Percentiles rank a stretch among this genome's conserved stretches.
These are phyloP conservation scores for Aphelenchoides besseyi DNA, from an alignment of 1,140 invertebrate species.

Conservation along the genomic window DNA sequence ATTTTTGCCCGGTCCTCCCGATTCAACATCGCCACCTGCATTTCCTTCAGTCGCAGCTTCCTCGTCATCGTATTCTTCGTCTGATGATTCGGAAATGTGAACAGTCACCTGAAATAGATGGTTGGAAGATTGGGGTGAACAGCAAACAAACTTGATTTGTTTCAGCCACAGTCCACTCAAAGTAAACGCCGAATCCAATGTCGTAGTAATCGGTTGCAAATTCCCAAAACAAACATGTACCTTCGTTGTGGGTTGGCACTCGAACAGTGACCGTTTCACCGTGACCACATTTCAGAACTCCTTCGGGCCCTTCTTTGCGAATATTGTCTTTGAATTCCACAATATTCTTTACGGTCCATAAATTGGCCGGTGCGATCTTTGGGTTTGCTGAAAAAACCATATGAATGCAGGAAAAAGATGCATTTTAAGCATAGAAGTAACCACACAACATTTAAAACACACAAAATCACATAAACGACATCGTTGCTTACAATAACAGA, in stretches of 20 bases:
- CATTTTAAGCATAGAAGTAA: background rate
- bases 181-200: conserved; percentile 96
- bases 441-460: background rate
- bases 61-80: conserved; percentile 61
- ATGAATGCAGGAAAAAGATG: background rate
- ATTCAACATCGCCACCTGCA: conserved; percentile 47
- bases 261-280: conserved; percentile 81
- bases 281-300: conserved; percentile 89
- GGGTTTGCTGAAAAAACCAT: conserved; percentile 55
- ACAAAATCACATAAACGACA: conserved; percentile 18
- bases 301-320: conserved; percentile 78
- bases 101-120: conserved; percentile 41
- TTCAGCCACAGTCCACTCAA: conserved; percentile 83
- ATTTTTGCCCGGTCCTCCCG: conserved; percentile 25
- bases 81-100: conserved; percentile 54
- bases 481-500: conserved; percentile 59
- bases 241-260: conserved; percentile 92
- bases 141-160: conserved; percentile 64
- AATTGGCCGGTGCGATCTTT: conserved; percentile 75
- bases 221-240: conserved; percentile 95
- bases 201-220: conserved; percentile 98
- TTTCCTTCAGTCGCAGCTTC: conserved; percentile 19
- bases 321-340: conserved; percentile 72
- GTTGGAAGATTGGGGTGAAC: no score
- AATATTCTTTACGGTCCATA: conserved; percentile 92